These are phyloP conservation scores for Phymanthus crucifer DNA, from an alignment of 92 coral and sea anemone genomes.

Conservation along the genomic window DNA sequence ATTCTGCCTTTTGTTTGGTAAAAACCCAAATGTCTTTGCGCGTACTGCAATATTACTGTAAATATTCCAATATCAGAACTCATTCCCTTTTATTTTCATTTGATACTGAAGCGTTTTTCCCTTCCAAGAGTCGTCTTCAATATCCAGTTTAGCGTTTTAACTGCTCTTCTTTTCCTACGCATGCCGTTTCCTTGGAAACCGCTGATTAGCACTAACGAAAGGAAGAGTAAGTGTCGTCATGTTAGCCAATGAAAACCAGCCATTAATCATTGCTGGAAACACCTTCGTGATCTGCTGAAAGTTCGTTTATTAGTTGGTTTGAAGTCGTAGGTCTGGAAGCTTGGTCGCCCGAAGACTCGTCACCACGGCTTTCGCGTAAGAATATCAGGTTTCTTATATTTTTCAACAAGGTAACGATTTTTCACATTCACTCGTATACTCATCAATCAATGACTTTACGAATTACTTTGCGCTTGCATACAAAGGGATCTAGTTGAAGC, in stretches of 20 bases:
- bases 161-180: background rate
- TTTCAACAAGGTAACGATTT: background rate
- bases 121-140: background rate
- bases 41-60: background rate
- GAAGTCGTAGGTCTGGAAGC: background rate
- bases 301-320: background rate
- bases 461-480: background rate
- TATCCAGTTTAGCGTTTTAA: background rate
- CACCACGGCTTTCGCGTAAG: background rate
- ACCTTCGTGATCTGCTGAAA: background rate
- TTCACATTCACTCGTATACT: background rate
- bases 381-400: background rate
- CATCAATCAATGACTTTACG: background rate
- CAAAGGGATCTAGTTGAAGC: background rate
- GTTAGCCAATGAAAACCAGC: background rate
- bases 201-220: constrained; percentile 12
- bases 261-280: background rate
- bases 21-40: background rate
- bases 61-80: background rate
- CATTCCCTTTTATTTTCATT: background rate
- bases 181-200: constrained; percentile 9
- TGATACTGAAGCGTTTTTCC: background rate
- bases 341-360: background rate
- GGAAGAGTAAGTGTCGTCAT: background rate
- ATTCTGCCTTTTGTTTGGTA: background rate